phyloP scores from a whole-genome alignment of 2,797 vertebrate genomes.

The Synaphobranchus kaupii region DNA sequence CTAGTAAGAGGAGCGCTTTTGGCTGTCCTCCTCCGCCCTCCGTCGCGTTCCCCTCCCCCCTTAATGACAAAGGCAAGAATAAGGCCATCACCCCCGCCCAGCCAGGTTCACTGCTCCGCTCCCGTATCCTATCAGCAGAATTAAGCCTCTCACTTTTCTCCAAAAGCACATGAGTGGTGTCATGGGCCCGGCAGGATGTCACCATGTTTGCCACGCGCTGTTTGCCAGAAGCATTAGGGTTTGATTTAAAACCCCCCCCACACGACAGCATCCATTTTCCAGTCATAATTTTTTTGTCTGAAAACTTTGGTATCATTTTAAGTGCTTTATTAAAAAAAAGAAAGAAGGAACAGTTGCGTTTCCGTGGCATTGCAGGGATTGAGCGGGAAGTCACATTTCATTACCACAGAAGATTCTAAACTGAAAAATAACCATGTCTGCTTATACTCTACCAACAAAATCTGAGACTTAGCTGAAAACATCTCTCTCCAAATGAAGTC shows the following conservation, averaged over 20 bases:
- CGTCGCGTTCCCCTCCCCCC: conserved; percentile 62
- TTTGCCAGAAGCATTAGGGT: too few species aligned
- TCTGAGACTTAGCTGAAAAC: not conserved
- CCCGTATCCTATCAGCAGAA: conserved; percentile 58
- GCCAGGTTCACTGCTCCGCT: conserved; percentile 64
- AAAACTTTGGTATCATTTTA: conserved; percentile 5
- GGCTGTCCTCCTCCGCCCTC: conserved; percentile 58
- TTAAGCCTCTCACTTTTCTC: conserved; percentile 54
- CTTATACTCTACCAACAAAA: not conserved
- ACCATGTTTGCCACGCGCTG: not conserved
- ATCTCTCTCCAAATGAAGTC: not conserved
- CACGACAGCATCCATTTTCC: not conserved
- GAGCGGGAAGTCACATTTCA: not conserved
- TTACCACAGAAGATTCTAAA: not conserved
- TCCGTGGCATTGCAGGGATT: not conserved
- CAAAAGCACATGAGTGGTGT: conserved; percentile 53
- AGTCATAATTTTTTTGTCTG: not conserved
- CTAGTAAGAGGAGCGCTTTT: conserved; percentile 61
- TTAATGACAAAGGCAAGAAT: conserved; percentile 59
- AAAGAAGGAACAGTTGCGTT: not conserved
- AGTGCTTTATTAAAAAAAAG: not conserved
- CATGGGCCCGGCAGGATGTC: conserved; percentile 24
- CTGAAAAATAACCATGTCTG: not conserved
- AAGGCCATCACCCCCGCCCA: conserved; percentile 54
- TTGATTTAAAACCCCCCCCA: conserved; percentile 2